phyloP scores from a whole-genome alignment of 2,888 invertebrate genomes.

The Melanotus villosus region DNA sequence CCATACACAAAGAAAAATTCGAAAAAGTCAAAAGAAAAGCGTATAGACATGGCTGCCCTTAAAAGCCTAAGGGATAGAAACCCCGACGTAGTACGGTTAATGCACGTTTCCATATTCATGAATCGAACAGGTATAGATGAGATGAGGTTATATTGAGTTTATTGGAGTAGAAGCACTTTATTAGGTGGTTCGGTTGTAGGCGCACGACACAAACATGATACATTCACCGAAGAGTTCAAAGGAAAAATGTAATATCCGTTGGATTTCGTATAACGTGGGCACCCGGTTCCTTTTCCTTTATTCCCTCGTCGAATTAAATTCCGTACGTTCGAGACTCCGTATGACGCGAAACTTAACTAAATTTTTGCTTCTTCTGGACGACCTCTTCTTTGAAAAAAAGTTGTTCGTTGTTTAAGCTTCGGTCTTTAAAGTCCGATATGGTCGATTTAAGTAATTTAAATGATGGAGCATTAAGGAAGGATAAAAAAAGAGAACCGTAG shows the following conservation, averaged over 20 bases:
- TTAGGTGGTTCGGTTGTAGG: conserved; percentile 48
- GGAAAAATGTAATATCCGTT: conserved; percentile 63
- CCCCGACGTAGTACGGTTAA: background rate
- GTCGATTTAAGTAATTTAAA: background rate
- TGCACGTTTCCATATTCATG: conserved; percentile 39
- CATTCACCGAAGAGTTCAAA: conserved; percentile 59
- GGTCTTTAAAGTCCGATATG: background rate
- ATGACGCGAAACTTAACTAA: conserved; percentile 34
- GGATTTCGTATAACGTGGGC: conserved; percentile 60
- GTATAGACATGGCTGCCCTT: no score
- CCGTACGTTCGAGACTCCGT: conserved; percentile 30
- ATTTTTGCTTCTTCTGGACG: conserved; percentile 8
- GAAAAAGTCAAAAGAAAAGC: no score
- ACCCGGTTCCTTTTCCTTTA: conserved; percentile 57
- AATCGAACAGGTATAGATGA: conserved; percentile 31
- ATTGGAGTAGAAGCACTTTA: conserved; percentile 54
- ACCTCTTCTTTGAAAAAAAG: background rate
- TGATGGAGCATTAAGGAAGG: conserved; percentile 3
- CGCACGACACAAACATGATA: conserved; percentile 57
- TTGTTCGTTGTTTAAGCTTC: background rate
- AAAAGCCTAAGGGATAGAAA: conserved; percentile 4
- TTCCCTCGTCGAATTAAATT: conserved; percentile 50
- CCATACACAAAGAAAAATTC: no score
- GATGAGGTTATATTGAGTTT: conserved; percentile 50
- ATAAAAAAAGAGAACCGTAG: background rate